Conservation (phyloP, 2,113 vertebrate species). For the Larimichthys crocea region DNA sequence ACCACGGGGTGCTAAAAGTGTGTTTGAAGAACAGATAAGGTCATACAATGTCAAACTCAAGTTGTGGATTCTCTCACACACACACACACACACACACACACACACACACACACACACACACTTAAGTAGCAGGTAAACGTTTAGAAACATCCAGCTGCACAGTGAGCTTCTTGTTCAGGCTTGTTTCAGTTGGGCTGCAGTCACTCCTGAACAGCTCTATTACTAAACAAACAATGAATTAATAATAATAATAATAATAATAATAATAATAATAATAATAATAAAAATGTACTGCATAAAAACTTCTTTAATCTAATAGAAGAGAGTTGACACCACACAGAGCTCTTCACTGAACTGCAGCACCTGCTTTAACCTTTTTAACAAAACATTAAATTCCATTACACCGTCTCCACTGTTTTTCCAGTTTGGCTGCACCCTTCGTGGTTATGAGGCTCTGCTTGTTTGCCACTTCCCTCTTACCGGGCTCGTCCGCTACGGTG, state of each 20-base stretch:
- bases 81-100: not conserved
- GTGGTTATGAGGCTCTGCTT: not conserved
- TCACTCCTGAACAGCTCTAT: constrained; percentile 5
- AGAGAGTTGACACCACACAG: no score
- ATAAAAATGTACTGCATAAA: not conserved
- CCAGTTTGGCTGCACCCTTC: not conserved
- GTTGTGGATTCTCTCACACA: not conserved
- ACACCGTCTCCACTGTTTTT: not conserved
- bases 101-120: constrained; percentile 4
- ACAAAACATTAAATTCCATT: constrained; percentile 6
- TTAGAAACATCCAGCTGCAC: not conserved
- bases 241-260: not conserved
- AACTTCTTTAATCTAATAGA: not conserved
- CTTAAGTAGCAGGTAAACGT: not conserved
- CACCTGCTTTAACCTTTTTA: not conserved
- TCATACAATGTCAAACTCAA: not conserved
- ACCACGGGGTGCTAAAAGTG: constrained; percentile 4
- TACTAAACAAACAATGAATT: not conserved
- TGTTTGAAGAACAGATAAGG: not conserved
- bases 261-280: not conserved
- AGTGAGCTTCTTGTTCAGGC: constrained; percentile 40
- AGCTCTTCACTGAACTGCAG: not conserved
- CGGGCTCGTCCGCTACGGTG: constrained; percentile 84
- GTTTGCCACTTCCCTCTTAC: constrained; percentile 70
- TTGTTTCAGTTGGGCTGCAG: constrained; percentile 23